These are phyloP conservation scores for Malurus splendens DNA, from an alignment of 2,797 vertebrate genomes.

Conservation along the genomic window DNA sequence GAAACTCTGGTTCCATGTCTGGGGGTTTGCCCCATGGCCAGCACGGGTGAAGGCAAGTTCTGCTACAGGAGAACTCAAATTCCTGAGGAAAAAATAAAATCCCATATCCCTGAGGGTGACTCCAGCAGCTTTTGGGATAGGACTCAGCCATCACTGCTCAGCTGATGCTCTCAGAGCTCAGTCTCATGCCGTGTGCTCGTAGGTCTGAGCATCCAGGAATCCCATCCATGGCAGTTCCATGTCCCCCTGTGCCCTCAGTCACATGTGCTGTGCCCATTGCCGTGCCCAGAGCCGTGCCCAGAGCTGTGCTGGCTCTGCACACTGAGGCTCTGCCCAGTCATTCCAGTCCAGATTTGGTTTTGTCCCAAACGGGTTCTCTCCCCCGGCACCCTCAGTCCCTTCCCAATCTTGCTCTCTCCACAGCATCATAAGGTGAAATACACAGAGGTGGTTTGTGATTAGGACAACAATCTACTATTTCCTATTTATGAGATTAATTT, in stretches of 20 bases:
- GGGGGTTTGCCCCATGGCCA: constrained; percentile 26
- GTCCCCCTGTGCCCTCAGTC: background rate
- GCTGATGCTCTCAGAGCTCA: rapidly evolving
- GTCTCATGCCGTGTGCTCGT: rapidly evolving
- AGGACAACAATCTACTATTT: constrained; percentile 44
- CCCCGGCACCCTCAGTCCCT: background rate
- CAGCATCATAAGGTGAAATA: constrained; percentile 36
- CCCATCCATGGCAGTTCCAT: rapidly evolving
- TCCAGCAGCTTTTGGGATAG: background rate
- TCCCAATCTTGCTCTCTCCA: constrained; percentile 40
- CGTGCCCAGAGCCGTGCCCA: background rate
- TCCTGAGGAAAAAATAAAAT: background rate
- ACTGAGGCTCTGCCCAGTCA: background rate
- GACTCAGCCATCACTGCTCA: background rate
- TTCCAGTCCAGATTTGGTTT: background rate
- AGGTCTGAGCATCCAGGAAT: background rate
- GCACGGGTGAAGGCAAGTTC: constrained; percentile 9
- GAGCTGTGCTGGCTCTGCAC: rapidly evolving
- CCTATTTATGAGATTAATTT: constrained; percentile 66
- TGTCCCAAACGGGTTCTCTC: background rate
- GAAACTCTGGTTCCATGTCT: background rate
- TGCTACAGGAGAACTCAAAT: constrained; percentile 35
- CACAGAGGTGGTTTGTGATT: background rate
- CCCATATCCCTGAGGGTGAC: background rate
- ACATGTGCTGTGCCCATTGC: background rate